Base-by-base conservation (phyloP, 1,140 invertebrate species). In the Drosophila bifasciata region DNA sequence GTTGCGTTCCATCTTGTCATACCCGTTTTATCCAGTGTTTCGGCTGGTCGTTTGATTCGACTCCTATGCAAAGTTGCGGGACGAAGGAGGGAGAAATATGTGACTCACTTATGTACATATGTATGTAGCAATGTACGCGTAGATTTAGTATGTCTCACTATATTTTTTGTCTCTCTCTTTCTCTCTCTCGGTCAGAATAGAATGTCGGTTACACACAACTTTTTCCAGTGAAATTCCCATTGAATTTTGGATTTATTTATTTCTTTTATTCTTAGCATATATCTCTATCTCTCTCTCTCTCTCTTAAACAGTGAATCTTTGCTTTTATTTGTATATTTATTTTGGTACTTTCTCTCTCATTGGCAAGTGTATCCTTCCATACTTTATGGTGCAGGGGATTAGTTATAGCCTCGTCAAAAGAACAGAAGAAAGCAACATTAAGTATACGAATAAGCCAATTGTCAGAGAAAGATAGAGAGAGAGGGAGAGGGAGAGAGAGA, bases 151-250 rank as follows among this genome's bases (percentile, higher is more conserved):
- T n/a, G 28, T 52, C 39, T 55, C 11, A 40, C 59, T 53, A 3
- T n/a, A n/a, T n/a, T n/a, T n/a, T n/a, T n/a, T n/a, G n/a, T n/a
- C 13, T 16, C 21, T 16, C n/a, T 62, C 61, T 62, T 62, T 58
- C 61, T 46, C 32, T 40, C 13, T 6, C 2, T 16, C 17, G 32
- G 9, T 9, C 1, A 11, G 11, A 11, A 11, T 23, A 40, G 62
- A 68, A 68, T 68, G 64, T 46, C 64, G 64, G 21, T 68, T 67
- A 62, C 64, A 68, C 60, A 67, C 60, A 67, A 39, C 64, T 67
- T 46, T 67, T 67, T 67, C 60, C 36, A 53, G 15, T 2, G 40
- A 67, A 67, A 53, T 51, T 15, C 21, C 7, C 23, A 25, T 6
- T 25, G 23, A 64, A 25, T 52, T 45, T 59, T 5, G 4, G 3